Evolutionary conservation across 2,888 invertebrate species (phyloP), one percentile per base, ranked within the genome.

Genomic region (Noctua pronuba): DNA sequence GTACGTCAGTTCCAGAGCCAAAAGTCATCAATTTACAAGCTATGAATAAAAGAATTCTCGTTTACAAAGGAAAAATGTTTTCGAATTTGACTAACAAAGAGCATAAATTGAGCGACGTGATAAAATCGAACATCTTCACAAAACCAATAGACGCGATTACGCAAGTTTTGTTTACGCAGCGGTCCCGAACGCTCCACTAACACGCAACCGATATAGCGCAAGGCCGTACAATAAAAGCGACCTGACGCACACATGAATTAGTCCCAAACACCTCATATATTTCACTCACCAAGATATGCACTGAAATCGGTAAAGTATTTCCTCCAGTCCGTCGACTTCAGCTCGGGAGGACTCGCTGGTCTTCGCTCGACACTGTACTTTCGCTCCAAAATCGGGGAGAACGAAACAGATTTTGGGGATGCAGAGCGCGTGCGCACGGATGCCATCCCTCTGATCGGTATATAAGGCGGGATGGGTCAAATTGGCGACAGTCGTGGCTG

Each of bases 391-490:
- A 97, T 97, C 84, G 97, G 97, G 92, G 97, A 97, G 93, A 97
- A 97, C 90, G 97, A 97, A 88, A 97, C 97, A 62, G 97, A 97
- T 93, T 97, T 97, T 84, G 97, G 97, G 93, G 97, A 97, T 92
- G 97, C 97, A 75, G 97, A 97, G 94, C 97, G 97, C 96, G 97
- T 97, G 97, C 97, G 97, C 96, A 97, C 96, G 88, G 97, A 97
- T 90, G 97, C 96, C 97, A 97, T 97, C 94, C 94, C 95, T 95
- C 91, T 91, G 88, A 85, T 89, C 85, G 89, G 94, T 96, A 96
- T 96, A 96, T 92, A 96, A 96, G 92, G 91, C 92, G 93, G 87
- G 88, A 90, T 91, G 82, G 90, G 90, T 91, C 88, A 89, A 92
- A 89, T 89, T 90, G 75, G 87, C 92, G 91, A 93, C 96, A 96